Percentiles rank a stretch among this genome's conserved stretches.
These are phyloP conservation scores for Drosophila dunni DNA, from an alignment of 1,140 invertebrate species.

Conservation along the genomic window DNA sequence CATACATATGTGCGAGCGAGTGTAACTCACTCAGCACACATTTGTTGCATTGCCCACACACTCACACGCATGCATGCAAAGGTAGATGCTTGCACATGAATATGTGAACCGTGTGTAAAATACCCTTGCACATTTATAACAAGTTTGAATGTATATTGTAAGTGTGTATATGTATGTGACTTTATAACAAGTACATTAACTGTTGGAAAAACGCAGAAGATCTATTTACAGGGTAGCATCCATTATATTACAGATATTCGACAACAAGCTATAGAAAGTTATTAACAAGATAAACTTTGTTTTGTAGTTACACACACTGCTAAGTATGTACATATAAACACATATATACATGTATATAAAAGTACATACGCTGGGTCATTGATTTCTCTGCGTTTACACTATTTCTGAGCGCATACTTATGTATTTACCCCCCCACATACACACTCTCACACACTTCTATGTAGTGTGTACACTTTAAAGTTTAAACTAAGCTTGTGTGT, in stretches of 20 bases:
- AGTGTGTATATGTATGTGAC: background rate
- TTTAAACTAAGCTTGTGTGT: no score
- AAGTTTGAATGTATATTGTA: no score
- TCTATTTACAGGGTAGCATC: no score
- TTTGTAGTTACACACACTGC: background rate
- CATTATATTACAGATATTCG: no score
- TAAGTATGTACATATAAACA: conserved; percentile 8
- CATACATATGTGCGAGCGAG: background rate
- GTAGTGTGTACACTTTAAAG: background rate
- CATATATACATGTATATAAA: conserved; percentile 22
- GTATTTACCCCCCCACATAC: conserved; percentile 12
- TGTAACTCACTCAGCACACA: background rate
- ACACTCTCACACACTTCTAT: background rate
- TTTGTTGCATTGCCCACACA: background rate
- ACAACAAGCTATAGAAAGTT: no score
- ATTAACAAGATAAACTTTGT: no score
- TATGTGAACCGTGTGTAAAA: background rate
- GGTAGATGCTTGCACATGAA: background rate
- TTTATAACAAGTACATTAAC: background rate
- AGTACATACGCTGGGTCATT: conserved; percentile 12
- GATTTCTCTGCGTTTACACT: conserved; percentile 17
- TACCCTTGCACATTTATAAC: background rate
- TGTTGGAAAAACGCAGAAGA: no score
- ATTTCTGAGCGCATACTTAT: background rate
- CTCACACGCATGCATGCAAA: background rate